Base-by-base conservation (phyloP, 2,888 invertebrate genomes). In the Amblyjoppa fuscipennis region DNA sequence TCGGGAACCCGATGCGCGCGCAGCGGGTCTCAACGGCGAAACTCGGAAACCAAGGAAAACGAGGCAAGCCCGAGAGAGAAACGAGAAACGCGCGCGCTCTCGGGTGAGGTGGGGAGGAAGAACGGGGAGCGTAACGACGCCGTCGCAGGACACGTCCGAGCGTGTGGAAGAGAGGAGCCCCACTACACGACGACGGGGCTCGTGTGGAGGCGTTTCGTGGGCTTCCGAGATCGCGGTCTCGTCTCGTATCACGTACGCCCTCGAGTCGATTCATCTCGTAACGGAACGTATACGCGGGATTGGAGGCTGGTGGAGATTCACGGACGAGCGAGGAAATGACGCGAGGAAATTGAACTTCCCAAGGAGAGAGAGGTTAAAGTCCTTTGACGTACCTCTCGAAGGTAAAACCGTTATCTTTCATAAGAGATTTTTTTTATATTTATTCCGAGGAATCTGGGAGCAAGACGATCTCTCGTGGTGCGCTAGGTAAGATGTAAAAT, bases 41-140 rank as follows among this genome's bases (percentile, higher is more conserved):
- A 59, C 38, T 73, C 73, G 56, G 73, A 73, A 73, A 73, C 73
- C 53, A 53, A 20, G 41, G 51, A 51, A n/a, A 49, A 13, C 38
- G 38, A 34, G 6, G 45, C 59, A 56, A 38, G 31, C 34, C 28
- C 34, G 31, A 34, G 56, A 38, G 53, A 38, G 53, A 51, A 4
- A 13, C n/a, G 71, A 73, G 73, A 73, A 61, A 61, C 74, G 59
- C 74, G 74, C 74, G 74, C 61, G 61, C 49, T 74, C 61, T 61
- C 61, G n/a, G 16, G 13, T 1, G 13, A 1, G n/a, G 5, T 5
- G 53, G n/a, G n/a, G 20, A 20, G 53, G 20, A 7, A 20, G 28
- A 61, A 16, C 28, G 61, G 61, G 31, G 28, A 61, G 28, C 28
- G 16, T 61, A 61, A 61, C 70, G 70, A 31, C 74, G 61, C 45